Evolutionary conservation across 2,797 vertebrate genomes (phyloP), one percentile per base, ranked within the genome.

Genomic region (Phoxinus dragarum): DNA sequence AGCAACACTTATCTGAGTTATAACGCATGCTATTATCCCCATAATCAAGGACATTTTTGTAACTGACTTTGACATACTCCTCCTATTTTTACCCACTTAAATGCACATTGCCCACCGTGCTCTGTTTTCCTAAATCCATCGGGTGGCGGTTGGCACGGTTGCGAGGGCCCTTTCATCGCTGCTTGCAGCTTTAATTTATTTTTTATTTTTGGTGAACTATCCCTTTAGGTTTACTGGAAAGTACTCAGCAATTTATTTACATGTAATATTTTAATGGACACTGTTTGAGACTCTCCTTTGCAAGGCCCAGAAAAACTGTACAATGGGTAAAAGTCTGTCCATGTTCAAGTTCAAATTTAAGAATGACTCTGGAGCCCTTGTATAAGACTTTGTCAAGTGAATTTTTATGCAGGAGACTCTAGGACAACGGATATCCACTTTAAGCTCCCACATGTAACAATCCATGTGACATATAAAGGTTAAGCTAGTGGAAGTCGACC

Each of bases 381-480:
- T 61, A 40, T 61, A 27, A 61, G 54, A 61, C 54, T 77, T 59
- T 77, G 54, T 77, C 54, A 61, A 77, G 54, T 40, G 36, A 77
- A 27, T 61, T 77, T 61, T 42, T 7, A 42, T 40, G 38, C 17
- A 67, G 36, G 11, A 59, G 36, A 61, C 8, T 3, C n/a, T 38
- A 61, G 54, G 54, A 40, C 54, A 61, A 27, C 7, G 8, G 54
- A 78, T 42, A 77, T 61, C 54, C 54, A 61, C 36, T 78, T 78
- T 78, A 78, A 42, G 75, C 75, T 61, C 54, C 54, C n/a, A 27
- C 36, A 77, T 40, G 75, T 77, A 59, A 40, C 36, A 59, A 77
- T 36, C 75, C 75, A 77, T 61, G 75, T 61, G 54, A 78, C 75
- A 78, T 54, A 78, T 61, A 9, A 61, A 78, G 75, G 38, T 61